Evolutionary conservation across 1,140 invertebrate genomes (phyloP).

Genomic region (Lordiphosa mommai): DNA sequence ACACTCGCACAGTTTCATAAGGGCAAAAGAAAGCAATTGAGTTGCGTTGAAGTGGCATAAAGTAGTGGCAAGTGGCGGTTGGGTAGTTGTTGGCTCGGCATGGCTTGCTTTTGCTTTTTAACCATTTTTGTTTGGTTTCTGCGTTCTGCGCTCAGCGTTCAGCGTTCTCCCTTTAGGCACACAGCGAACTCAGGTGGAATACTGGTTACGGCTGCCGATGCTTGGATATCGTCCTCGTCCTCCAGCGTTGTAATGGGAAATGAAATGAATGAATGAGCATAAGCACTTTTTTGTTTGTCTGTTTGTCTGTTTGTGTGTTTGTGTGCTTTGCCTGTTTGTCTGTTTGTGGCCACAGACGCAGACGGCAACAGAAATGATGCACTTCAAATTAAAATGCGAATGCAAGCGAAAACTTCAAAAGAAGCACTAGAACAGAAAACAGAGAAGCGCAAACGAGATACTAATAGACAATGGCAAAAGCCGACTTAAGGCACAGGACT

Average conservation of each 20-base stretch:
- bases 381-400: conserved; percentile 78
- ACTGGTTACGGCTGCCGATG: conserved; percentile 28
- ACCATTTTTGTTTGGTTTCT: conserved; percentile 70
- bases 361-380: conserved; percentile 63
- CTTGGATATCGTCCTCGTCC: conserved; percentile 11
- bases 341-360: conserved; percentile 60
- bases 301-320: conserved; percentile 7
- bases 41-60: conserved; percentile 77
- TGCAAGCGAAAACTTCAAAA: conserved; percentile 77
- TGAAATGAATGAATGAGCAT: conserved; percentile 78
- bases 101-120: conserved; percentile 63
- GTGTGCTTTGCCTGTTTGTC: conserved; percentile 17
- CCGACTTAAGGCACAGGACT: conserved; percentile 8
- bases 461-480: conserved; percentile 72
- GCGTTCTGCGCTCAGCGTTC: conserved; percentile 22
- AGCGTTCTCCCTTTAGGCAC: conserved; percentile 29
- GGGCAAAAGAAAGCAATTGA: conserved; percentile 76
- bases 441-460: conserved; percentile 76
- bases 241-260: conserved; percentile 67
- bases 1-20: conserved; percentile 45
- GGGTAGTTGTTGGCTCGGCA: conserved; percentile 15
- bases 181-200: conserved; percentile 14
- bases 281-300: conserved; percentile 73
- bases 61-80: conserved; percentile 70
- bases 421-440: conserved; percentile 76